Base-by-base conservation (phyloP, 1,140 invertebrate genomes). In the Uloborus diversus region DNA sequence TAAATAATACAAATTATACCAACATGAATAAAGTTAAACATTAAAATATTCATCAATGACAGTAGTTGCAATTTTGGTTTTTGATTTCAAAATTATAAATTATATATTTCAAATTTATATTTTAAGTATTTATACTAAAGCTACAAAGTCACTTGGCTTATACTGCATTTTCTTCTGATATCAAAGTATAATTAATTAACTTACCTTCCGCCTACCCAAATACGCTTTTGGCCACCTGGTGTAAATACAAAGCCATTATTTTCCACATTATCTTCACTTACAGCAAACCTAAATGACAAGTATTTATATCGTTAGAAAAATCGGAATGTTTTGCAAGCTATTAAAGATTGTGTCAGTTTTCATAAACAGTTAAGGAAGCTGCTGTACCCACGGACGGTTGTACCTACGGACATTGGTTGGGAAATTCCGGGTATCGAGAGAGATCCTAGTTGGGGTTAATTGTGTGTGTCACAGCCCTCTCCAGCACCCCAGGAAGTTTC, bases 181-280 rank as follows among this genome's bases (percentile, higher is more conserved):
- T n/a, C n/a, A n/a, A 53, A 53, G 23, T 53, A n/a, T 7, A n/a
- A 53, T 20, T 17, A 53, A n/a, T 53, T 20, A 13, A 37, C n/a
- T 79, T 59, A 79, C 75, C 75, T 79, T 42, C 95, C 95, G 27
- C 91, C 93, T 9, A 89, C 75, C 95, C 95, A 97, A 80, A 81
- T 42, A 17, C 68, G 56, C 20, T 47, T 64, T 25, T 64, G 59
- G 9, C 27, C 25, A 75, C 59, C 59, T 32, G 71, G 71, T 32
- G 42, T 75, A 59, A 59, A 70, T 4, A 47, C 59, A 27, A 23
- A 56, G 9, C 61, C 37, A 42, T 57, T 37, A 30, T 78, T 56
- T 20, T 73, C 27, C n/a, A 82, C 14, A 47, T 69, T 23, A 56
- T 81, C 73, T 56, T 25, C 4, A 33, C n/a, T n/a, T 11, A 28